Conservation (phyloP, 2,797 vertebrate genomes). For the Bovichtus variegatus region DNA sequence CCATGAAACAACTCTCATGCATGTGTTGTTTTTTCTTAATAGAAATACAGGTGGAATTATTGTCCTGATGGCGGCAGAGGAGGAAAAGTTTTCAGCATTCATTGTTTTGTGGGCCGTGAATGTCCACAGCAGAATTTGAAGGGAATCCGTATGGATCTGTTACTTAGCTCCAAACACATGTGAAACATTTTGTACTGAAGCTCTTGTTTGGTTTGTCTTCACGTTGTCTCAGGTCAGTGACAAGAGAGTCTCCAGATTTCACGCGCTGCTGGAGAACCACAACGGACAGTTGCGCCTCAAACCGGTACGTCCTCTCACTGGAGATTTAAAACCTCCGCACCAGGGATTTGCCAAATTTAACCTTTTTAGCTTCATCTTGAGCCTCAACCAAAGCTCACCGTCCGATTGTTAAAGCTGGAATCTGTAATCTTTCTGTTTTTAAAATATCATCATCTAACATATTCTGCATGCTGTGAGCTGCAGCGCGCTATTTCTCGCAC, state of each 20-base stretch:
- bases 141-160: not conserved
- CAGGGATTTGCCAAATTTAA: not conserved
- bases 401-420: not conserved
- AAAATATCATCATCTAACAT: too few relatives aligned
- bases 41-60: too few relatives aligned
- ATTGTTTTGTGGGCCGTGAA: too few relatives aligned
- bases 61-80: not conserved
- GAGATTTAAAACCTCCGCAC: not conserved
- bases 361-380: not conserved
- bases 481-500: too few relatives aligned
- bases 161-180: not conserved
- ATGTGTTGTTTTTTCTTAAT: too few relatives aligned
- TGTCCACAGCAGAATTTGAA: too few relatives aligned
- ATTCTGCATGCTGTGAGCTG: not conserved
- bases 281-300: constrained; percentile 86
- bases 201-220: not conserved
- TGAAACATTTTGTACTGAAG: not conserved
- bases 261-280: constrained; percentile 87
- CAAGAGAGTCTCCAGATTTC: constrained; percentile 88
- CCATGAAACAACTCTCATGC: too few relatives aligned
- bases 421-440: not conserved
- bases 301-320: constrained; percentile 74
- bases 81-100: too few relatives aligned
- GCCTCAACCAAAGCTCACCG: not conserved
- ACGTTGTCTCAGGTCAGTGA: constrained; percentile 79